A percentile compares a stretch with the other conserved stretches of the same genome.
phyloP scores from a whole-genome alignment of 2,797 vertebrate species.

The Triplophysa bombifrons region DNA sequence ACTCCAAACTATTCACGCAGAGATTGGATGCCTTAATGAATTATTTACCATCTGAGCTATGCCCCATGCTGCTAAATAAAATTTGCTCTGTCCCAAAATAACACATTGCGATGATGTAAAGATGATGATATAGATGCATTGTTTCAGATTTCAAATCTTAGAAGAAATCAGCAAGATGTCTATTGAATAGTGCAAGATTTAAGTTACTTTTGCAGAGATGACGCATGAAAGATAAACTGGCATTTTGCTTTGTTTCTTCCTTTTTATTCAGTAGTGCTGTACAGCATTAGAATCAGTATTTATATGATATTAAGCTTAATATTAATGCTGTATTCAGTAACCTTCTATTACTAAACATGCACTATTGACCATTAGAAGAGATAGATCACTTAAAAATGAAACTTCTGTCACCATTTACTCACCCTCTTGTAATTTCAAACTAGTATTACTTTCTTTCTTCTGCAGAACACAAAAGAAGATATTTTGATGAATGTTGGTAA shows the following conservation, averaged over 20 bases:
- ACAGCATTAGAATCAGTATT: not conserved
- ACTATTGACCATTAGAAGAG: not conserved
- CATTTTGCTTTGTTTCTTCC: not conserved
- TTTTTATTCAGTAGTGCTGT: not conserved
- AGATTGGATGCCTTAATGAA: not conserved
- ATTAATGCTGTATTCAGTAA: not conserved
- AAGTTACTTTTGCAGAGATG: not conserved
- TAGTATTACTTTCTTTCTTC: too few relatives aligned
- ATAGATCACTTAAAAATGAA: too few relatives aligned
- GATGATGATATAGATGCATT: not conserved
- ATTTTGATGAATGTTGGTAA: too few relatives aligned
- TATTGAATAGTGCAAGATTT: not conserved
- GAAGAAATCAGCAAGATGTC: not conserved
- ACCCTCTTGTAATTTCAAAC: too few relatives aligned
- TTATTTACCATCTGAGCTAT: not conserved
- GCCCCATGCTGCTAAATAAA: not conserved
- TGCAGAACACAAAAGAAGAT: too few relatives aligned
- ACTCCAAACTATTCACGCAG: not conserved
- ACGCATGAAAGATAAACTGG: not conserved
- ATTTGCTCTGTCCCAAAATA: not conserved
- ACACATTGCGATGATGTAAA: not conserved
- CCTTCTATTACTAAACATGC: slow-evolving; percentile 15
- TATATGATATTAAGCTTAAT: not conserved
- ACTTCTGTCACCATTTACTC: too few relatives aligned
- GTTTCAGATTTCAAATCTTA: not conserved